Percentiles rank a stretch among this genome's conserved stretches.
Evolutionary conservation across 2,797 vertebrate species (phyloP).

Genomic region (Dendrocincla tyrannina): DNA sequence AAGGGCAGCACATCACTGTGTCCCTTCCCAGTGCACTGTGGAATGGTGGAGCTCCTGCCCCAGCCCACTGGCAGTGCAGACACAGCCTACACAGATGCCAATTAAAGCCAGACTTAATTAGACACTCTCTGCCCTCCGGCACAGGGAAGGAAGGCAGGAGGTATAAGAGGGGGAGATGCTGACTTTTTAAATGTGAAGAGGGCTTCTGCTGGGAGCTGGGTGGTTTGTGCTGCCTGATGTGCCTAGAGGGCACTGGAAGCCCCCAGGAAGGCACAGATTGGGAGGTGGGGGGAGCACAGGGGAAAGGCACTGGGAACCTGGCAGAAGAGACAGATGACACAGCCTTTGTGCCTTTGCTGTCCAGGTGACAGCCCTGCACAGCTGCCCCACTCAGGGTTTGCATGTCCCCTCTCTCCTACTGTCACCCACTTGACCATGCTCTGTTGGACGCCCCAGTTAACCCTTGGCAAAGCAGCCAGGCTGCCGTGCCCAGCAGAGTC

Average conservation of each 20-base stretch:
- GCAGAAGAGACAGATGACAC: background rate
- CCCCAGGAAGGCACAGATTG: background rate
- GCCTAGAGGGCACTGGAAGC: background rate
- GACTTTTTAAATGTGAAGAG: background rate
- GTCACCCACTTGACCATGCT: background rate
- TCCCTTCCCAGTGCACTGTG: background rate
- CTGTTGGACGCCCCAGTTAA: background rate
- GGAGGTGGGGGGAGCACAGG: background rate
- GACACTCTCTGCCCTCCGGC: background rate
- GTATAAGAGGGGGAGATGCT: background rate
- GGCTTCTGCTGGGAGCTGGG: background rate
- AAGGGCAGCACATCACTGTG: background rate
- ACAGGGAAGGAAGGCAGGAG: background rate
- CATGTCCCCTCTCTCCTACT: background rate
- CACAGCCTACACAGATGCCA: background rate
- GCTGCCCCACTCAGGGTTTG: background rate
- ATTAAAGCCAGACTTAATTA: conserved; percentile 30
- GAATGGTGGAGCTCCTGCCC: background rate
- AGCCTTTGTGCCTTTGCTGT: background rate
- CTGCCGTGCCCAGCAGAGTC: background rate
- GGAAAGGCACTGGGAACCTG: background rate
- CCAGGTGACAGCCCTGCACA: background rate
- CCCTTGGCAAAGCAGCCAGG: background rate
- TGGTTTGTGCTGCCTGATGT: background rate
- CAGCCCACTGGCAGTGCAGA: background rate